Evolutionary conservation across 2,797 vertebrate genomes (phyloP), one percentile per base, ranked within the genome.

Genomic region (Poeciliopsis presidionis): DNA sequence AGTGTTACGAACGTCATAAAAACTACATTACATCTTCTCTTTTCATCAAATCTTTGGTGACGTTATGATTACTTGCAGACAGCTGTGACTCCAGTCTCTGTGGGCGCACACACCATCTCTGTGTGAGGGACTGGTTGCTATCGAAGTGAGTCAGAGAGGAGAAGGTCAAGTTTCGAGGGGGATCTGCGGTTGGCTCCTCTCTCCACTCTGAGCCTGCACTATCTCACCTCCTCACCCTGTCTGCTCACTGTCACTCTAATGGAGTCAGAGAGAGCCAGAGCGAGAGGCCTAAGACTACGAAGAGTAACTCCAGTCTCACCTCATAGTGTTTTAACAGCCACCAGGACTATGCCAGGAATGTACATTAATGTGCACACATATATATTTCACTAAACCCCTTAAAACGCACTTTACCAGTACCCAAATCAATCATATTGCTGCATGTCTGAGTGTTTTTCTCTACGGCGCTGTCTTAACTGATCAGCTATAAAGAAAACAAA

Each of bases 201-300:
- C 89, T 87, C 87, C 88, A 88, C 88, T 84, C 90, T 81, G 88
- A 74, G 87, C 87, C 95, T 96, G 94, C 90, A 82, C 84, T 94
- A 93, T 96, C 93, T 94, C 93, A 95, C 93, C 93, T 93, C 88
- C 94, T 94, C 91, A 85, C 88, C 91, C 91, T 75, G 94, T 95
- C 95, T 96, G 95, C 90, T 92, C 91, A 95, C 92, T 95, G 94
- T 96, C 95, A 95, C 91, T 90, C 93, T 96, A 96, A 96, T 96
- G 95, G 95, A 94, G 88, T 84, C 81, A 36, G 89, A 92, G 81
- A 82, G 88, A 89, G 89, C 41, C 81, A 86, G 88, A 80, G 90
- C 71, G 89, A 81, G 80, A 81, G 79, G 82, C 83, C 90, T 89
- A 91, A 92, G 75, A 78, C 83, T 77, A 70, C 33, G 9, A 74